phyloP scores from a whole-genome alignment of 2,797 vertebrate species.

The Coccyzus lansbergi region DNA sequence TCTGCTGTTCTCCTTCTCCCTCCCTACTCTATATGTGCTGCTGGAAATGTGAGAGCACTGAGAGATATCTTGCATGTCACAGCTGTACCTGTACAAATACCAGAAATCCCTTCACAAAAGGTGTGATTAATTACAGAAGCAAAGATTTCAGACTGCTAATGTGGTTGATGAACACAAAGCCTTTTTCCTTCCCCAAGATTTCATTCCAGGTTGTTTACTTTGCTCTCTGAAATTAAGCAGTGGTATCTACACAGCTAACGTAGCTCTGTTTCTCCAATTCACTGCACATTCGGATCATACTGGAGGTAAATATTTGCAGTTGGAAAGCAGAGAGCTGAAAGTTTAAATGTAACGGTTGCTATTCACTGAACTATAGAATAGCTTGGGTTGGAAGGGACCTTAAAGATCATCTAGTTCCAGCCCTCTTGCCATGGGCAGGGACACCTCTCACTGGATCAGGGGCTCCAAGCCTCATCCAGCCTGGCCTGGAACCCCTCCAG shows the following conservation, averaged over 20 bases:
- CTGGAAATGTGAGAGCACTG: not conserved
- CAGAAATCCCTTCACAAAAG: not conserved
- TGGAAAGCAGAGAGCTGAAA: not conserved
- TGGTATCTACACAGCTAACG: slow-evolving; percentile 72
- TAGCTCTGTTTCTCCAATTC: slow-evolving; percentile 73
- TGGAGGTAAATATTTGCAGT: slow-evolving; percentile 75
- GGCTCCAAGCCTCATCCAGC: too few species aligned
- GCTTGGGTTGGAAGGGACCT: too few species aligned
- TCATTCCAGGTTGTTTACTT: slow-evolving; percentile 70
- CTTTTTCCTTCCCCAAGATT: slow-evolving; percentile 9
- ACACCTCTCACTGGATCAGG: too few species aligned
- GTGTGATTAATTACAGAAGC: slow-evolving; percentile 26
- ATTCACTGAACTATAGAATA: not conserved
- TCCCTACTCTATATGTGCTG: not conserved
- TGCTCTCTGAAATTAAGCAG: slow-evolving; percentile 73
- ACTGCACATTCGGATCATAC: slow-evolving; percentile 54
- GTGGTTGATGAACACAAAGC: slow-evolving; percentile 62
- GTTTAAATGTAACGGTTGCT: slow-evolving; percentile 46
- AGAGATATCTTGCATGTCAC: not conserved
- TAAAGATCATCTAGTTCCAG: too few species aligned
- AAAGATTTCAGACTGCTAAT: slow-evolving; percentile 43
- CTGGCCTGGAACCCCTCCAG: too few species aligned
- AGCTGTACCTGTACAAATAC: not conserved
- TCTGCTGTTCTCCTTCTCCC: not conserved
- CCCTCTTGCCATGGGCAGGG: too few species aligned